Evolutionary conservation across 2,113 vertebrate genomes (phyloP), one percentile per base, ranked within the genome.

Genomic region (Phalacrocorax aristotelis): DNA sequence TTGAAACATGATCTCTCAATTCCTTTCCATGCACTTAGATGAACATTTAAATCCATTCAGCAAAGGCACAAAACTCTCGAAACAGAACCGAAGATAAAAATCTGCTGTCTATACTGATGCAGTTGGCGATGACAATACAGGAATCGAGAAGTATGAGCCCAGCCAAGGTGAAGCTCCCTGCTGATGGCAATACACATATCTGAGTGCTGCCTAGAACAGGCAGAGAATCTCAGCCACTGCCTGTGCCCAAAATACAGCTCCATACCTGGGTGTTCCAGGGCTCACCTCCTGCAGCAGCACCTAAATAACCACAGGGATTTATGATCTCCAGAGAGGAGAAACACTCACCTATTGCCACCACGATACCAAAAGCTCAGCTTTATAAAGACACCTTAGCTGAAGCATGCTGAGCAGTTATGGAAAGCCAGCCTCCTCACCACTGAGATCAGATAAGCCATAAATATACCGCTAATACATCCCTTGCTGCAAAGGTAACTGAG

Each of bases 151-250:
- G 25, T 6, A 66, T 1, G 6, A 75, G 49, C 72, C 29, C 55
- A 42, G 10, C 64, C 8, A 10, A 70, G n/a, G 40, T 3, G 1
- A 71, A 84, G 40, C 40, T 27, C 36, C 51, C 19, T 29, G 51
- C 17, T 51, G 17, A 30, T 1, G 8, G n/a, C 0, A 0, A 60
- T 8, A 6, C 0, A 1, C 46, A 10, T 48, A 11, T 9, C 29
- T 1, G 1, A 49, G 42, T 1, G 34, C 86, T 29, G 15, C 57
- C 16, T 18, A 8, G 40, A 72, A 44, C 60, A 4, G 22, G 27
- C 70, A 65, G 32, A 48, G 27, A 55, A 26, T 6, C 38, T 68
- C 32, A 18, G 38, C 61, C 30, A 22, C 32, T 2, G 1, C 48
- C 49, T 22, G 13, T 32, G 9, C 64, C 57, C 36, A 57, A 32